Evolutionary conservation across 2,797 vertebrate genomes (phyloP).

Genomic region (Monodelphis domestica): DNA sequence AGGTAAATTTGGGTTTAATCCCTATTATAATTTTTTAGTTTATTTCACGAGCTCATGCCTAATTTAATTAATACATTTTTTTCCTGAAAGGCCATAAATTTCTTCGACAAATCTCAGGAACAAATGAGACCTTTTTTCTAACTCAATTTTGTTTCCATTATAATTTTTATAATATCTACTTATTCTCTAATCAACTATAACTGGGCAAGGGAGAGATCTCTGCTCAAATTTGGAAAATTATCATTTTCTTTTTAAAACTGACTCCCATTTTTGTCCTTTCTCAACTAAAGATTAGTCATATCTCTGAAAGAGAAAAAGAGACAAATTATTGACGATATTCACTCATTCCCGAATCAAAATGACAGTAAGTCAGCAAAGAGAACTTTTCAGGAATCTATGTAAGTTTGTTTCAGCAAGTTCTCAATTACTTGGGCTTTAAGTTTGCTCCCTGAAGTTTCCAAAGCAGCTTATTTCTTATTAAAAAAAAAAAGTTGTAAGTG

Average conservation of each 20-base stretch:
- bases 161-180: background rate
- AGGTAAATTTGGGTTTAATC: background rate
- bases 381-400: background rate
- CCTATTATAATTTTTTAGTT: background rate
- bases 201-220: background rate
- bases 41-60: background rate
- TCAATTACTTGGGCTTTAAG: background rate
- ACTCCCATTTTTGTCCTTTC: background rate
- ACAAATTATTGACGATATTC: background rate
- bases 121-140: background rate
- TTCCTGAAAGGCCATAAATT: background rate
- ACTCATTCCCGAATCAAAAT: background rate
- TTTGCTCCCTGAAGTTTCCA: background rate
- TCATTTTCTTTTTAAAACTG: background rate
- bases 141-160: background rate
- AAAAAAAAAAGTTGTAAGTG: too few relatives aligned
- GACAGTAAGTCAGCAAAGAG: background rate
- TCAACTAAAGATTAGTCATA: background rate
- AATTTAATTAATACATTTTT: background rate
- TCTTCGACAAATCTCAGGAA: background rate
- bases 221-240: background rate
- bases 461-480: background rate
- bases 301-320: background rate
- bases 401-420: background rate
- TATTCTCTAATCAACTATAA: background rate